Percentiles rank a stretch among this genome's conserved stretches.
Evolutionary conservation across 2,888 invertebrate species (phyloP).

Genomic region (Nephrocerus scutellatus): DNA sequence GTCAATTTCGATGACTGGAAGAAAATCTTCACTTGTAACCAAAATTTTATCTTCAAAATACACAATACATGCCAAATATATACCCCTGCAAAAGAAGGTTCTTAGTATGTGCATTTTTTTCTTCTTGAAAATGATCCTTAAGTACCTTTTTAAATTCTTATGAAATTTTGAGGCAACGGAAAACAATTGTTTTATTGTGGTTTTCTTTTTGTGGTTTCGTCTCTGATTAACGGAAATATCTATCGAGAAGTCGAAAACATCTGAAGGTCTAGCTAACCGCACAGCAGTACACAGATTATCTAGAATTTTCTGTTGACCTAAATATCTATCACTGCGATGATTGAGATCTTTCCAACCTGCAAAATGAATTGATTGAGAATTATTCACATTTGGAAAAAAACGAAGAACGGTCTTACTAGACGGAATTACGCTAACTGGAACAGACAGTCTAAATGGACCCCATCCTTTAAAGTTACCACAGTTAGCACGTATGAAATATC

Average conservation of each 20-base stretch:
- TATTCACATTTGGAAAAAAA: conserved; percentile 2
- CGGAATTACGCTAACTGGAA: conserved; percentile 79
- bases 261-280: conserved; percentile 52
- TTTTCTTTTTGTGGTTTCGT: conserved; percentile 74
- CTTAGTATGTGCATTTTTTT: too few relatives aligned
- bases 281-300: conserved; percentile 70
- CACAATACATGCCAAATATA: conserved; percentile 85
- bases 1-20: conserved; percentile 95
- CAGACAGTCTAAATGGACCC: conserved; percentile 68
- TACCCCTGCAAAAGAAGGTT: conserved; percentile 61
- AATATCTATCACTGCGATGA: conserved; percentile 58
- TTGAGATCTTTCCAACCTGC: conserved; percentile 82
- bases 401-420: conserved; percentile 62
- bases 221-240: conserved; percentile 60
- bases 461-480: conserved; percentile 91
- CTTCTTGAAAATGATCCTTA: neutral
- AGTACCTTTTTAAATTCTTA: conserved; percentile 76
- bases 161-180: conserved; percentile 95
- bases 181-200: conserved; percentile 88
- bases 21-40: conserved; percentile 93
- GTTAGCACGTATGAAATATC: conserved; percentile 85
- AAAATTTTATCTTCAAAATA: conserved; percentile 94
- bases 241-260: conserved; percentile 61
- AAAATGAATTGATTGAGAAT: neutral
- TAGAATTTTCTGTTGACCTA: conserved; percentile 63